Percentiles rank a stretch among this genome's conserved stretches.
Evolutionary conservation across 2,888 invertebrate species (phyloP).

Genomic region (Beris chalybata): DNA sequence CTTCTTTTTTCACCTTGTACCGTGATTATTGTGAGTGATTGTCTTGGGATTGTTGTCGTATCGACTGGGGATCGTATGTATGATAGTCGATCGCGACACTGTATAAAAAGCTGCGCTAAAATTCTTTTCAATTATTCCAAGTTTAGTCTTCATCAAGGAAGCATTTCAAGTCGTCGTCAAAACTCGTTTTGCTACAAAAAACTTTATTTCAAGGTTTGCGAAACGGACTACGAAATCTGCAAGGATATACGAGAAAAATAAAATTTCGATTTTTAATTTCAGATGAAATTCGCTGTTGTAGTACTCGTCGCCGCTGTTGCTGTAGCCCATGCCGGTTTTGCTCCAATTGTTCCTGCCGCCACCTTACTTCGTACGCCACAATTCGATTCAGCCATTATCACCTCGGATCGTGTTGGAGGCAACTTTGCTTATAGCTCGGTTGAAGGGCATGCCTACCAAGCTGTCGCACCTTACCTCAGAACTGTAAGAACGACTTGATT

Average conservation of each 20-base stretch:
- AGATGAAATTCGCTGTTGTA: slow-evolving; percentile 37
- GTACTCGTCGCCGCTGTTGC: slow-evolving; percentile 28
- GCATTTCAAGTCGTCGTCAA: slow-evolving; percentile 1
- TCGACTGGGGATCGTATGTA: slow-evolving; percentile 17
- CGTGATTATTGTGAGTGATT: slow-evolving; percentile 11
- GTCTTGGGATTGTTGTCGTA: slow-evolving; percentile 11
- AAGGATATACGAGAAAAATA: neutral
- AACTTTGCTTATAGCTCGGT: slow-evolving; percentile 61
- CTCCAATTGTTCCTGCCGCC: slow-evolving; percentile 40
- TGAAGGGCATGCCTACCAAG: slow-evolving; percentile 59
- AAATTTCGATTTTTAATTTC: slow-evolving; percentile 16
- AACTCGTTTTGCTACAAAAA: slow-evolving; percentile 9
- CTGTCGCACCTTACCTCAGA: slow-evolving; percentile 54
- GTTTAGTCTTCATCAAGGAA: slow-evolving; percentile 28
- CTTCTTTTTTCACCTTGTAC: slow-evolving; percentile 23
- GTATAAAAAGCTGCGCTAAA: slow-evolving; percentile 28
- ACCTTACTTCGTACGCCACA: slow-evolving; percentile 53
- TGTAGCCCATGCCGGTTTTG: slow-evolving; percentile 26
- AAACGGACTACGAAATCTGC: neutral
- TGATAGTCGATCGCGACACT: neutral
- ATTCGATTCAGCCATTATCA: slow-evolving; percentile 59
- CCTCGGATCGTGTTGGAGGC: slow-evolving; percentile 59
- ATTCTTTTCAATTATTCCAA: slow-evolving; percentile 23
- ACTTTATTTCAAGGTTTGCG: slow-evolving; percentile 23
- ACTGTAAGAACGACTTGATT: slow-evolving; percentile 31